Percentiles rank a stretch among this genome's conserved stretches.
phyloP scores from a whole-genome alignment of 2,113 vertebrate species.

The Sturnira hondurensis region DNA sequence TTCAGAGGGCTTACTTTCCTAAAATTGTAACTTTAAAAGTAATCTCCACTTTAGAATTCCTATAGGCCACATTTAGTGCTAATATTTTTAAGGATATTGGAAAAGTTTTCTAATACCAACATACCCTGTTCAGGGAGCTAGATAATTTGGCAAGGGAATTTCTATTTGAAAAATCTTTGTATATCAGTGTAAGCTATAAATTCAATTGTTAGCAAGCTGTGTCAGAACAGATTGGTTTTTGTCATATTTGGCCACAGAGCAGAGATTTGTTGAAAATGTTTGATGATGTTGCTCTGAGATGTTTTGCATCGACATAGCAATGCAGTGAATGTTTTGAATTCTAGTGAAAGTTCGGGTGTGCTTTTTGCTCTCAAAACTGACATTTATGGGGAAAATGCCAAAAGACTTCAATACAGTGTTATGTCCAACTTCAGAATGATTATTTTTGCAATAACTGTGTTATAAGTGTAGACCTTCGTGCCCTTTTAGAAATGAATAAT shows the following conservation, averaged over 20 bases:
- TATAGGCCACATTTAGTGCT: not conserved
- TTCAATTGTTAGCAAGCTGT: slow-evolving; percentile 62
- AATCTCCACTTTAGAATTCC: not conserved
- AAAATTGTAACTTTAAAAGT: not conserved
- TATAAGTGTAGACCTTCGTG: not conserved
- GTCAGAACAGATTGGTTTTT: slow-evolving; percentile 64
- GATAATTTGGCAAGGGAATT: slow-evolving; percentile 65
- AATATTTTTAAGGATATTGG: not conserved
- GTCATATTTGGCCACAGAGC: slow-evolving; percentile 48
- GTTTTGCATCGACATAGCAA: slow-evolving; percentile 19
- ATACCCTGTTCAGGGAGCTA: slow-evolving; percentile 42
- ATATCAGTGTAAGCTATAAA: slow-evolving; percentile 66
- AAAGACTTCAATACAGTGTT: not conserved
- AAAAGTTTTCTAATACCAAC: slow-evolving; percentile 30
- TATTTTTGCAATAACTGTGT: not conserved
- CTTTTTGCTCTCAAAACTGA: not conserved
- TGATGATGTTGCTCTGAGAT: not conserved
- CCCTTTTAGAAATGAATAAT: slow-evolving; percentile 14
- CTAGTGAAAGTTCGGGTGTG: not conserved
- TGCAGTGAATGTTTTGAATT: not conserved
- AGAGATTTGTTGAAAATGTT: slow-evolving; percentile 61
- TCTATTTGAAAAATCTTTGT: slow-evolving; percentile 51
- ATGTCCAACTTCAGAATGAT: not conserved
- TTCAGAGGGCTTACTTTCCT: not conserved
- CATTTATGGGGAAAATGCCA: not conserved